Evolutionary conservation across 2,888 invertebrate genomes (phyloP), one percentile per base, ranked within the genome.

Genomic region (Capitulum mitella): DNA sequence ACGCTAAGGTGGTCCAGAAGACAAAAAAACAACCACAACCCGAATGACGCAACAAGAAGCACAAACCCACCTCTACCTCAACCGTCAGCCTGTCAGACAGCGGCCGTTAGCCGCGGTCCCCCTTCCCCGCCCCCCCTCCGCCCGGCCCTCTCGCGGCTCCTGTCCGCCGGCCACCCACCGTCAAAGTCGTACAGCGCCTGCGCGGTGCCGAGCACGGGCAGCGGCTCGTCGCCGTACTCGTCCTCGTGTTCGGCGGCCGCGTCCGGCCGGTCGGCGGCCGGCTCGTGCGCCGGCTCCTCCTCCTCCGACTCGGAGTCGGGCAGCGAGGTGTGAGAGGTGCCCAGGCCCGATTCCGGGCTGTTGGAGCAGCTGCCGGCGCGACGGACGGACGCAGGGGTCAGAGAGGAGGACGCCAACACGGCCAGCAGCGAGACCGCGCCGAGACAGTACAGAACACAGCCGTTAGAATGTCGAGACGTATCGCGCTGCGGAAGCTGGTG

Each of bases 141-240:
- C 43, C 43, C 43, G 12, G 43, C 43, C 43, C 43, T 43, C 43
- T n/a, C n/a, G n/a, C 43, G 43, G 5, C 43, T 43, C 43, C 43
- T 43, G 43, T 43, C 43, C 43, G 43, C 43, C 12, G 43, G n/a
- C 29, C 58, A 22, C 64, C 34, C 64, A 97, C 97, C 97, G 89
- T 97, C 96, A 86, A 98, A 98, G 78, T 94, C 91, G 88, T 98
- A 99, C 29, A 98, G 87, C 81, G 98, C 98, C 85, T 92, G 92
- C 86, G 97, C 97, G 78, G 93, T 93, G 51, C 98, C 98, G 77
- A 98, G 90, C 32, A 96, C 92, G 81, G 94, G 94, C 83, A 95
- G 88, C 78, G 92, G 90, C 80, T 94, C 94, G 78, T 92, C 90
- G 79, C 85, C 84, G 48, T 89, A 89, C 83, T 80, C 79, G 22